Evolutionary conservation across 1,140 invertebrate genomes (phyloP).

Genomic region (Eumaeus atala): DNA sequence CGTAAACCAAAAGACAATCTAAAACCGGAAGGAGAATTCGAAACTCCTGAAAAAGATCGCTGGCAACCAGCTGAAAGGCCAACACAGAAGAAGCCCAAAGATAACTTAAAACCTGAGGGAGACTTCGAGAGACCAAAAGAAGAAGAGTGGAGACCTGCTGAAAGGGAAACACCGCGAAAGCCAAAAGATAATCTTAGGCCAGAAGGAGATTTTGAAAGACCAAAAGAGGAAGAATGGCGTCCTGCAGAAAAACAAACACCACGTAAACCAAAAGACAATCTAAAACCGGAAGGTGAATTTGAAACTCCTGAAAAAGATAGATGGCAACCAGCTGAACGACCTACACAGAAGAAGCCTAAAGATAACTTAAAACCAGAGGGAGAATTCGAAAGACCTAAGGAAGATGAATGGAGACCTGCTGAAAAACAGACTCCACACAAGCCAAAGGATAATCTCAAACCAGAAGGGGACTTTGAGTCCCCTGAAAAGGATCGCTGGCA

Average conservation of each 20-base stretch:
- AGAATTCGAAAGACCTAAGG: conserved; percentile 67
- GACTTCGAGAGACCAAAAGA: background rate
- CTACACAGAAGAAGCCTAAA: conserved; percentile 60
- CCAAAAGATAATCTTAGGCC: background rate
- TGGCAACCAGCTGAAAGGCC: background rate
- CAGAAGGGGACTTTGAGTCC: conserved; percentile 67
- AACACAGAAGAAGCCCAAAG: background rate
- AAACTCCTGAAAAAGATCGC: background rate
- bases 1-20: background rate
- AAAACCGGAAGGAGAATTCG: background rate
- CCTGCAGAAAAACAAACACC: background rate
- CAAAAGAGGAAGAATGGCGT: background rate
- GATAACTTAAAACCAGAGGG: conserved; percentile 78
- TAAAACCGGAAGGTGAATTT: conserved; percentile 46
- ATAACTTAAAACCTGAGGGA: background rate
- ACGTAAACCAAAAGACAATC: conserved; percentile 73
- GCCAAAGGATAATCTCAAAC: conserved; percentile 68
- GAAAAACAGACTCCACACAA: conserved; percentile 51
- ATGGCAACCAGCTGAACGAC: conserved; percentile 73
- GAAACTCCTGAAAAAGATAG: conserved; percentile 58
- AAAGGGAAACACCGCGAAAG: background rate
- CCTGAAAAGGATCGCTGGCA: conserved; percentile 72
- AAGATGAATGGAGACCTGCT: conserved; percentile 53
- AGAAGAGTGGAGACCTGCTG: background rate
- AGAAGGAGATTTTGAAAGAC: background rate